Conservation (phyloP, 1,140 invertebrate species). For the Cotesia glomerata region DNA sequence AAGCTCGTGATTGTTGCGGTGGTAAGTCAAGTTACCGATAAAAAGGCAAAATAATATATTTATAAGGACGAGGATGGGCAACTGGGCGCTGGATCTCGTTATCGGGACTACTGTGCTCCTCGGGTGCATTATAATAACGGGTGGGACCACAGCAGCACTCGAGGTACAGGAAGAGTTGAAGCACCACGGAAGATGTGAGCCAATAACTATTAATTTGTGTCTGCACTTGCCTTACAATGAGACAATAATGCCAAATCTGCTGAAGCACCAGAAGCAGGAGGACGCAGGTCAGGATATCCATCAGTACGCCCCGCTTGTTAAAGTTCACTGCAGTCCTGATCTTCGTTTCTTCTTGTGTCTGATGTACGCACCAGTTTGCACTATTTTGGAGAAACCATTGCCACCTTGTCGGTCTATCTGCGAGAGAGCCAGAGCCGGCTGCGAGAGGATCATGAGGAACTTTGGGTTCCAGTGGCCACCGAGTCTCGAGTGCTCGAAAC, state of each 20-base stretch:
- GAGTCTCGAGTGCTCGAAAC: constrained; percentile 87
- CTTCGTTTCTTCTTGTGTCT: constrained; percentile 96
- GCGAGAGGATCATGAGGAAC: constrained; percentile 88
- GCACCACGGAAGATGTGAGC: constrained; percentile 86
- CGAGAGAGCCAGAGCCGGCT: constrained; percentile 84
- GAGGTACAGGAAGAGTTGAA: constrained; percentile 57
- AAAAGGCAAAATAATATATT: background rate
- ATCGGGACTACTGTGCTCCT: constrained; percentile 7
- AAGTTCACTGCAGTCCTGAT: constrained; percentile 93
- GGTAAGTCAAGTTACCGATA: too few species aligned
- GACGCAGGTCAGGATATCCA: constrained; percentile 94
- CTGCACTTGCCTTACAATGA: constrained; percentile 92
- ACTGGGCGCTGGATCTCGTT: background rate
- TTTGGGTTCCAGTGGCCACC: constrained; percentile 97
- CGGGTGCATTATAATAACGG: constrained; percentile 12
- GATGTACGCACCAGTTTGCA: constrained; percentile 95
- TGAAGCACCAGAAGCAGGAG: constrained; percentile 93
- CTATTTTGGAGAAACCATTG: constrained; percentile 86
- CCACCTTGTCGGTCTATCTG: constrained; percentile 93
- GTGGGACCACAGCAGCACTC: constrained; percentile 20
- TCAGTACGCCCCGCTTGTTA: constrained; percentile 94
- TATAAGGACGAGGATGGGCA: background rate
- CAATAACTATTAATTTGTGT: constrained; percentile 91
- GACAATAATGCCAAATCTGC: constrained; percentile 95
- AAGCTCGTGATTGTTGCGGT: too few species aligned